Conservation (phyloP, 2,797 vertebrate genomes). For the Tenualosa ilisha region DNA sequence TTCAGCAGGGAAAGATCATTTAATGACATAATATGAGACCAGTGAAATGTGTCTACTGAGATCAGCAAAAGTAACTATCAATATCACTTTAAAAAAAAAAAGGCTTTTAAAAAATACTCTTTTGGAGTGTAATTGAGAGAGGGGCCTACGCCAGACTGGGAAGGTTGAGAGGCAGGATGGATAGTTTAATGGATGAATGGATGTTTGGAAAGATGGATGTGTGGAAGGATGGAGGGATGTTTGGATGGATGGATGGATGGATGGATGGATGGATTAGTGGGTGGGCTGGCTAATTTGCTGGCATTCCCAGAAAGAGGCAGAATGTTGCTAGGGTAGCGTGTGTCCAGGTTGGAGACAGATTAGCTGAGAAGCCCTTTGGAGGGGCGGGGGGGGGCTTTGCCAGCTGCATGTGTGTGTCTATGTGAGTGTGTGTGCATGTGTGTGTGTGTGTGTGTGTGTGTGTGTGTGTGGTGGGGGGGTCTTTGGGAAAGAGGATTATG, state of each 20-base stretch:
- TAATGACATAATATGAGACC: background rate
- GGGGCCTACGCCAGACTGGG: background rate
- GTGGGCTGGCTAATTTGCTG: slow-evolving; percentile 48
- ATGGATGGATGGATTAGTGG: slow-evolving; percentile 21
- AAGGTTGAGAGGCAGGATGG: too few relatives aligned
- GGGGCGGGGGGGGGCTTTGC: slow-evolving; percentile 28
- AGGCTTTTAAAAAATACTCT: background rate
- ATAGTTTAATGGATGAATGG: background rate
- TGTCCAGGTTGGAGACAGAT: slow-evolving; percentile 50
- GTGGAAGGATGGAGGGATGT: background rate
- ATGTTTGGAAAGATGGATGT: background rate
- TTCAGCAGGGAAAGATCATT: background rate
- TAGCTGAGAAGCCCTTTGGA: slow-evolving; percentile 43
- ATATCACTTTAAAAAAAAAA: background rate
- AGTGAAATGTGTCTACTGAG: background rate
- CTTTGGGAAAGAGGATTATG: slow-evolving; percentile 55
- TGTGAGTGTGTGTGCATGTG: background rate
- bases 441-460: background rate
- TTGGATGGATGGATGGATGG: background rate
- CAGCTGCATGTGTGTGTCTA: slow-evolving; percentile 29
- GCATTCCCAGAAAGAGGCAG: slow-evolving; percentile 47
- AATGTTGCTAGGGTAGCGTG: slow-evolving; percentile 24
- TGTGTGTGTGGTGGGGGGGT: background rate
- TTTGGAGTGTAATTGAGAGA: background rate
- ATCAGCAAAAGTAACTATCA: background rate